Evolutionary conservation across 2,888 invertebrate species (phyloP), one percentile per base, ranked within the genome.

Genomic region (Leptopterna dolabrata): DNA sequence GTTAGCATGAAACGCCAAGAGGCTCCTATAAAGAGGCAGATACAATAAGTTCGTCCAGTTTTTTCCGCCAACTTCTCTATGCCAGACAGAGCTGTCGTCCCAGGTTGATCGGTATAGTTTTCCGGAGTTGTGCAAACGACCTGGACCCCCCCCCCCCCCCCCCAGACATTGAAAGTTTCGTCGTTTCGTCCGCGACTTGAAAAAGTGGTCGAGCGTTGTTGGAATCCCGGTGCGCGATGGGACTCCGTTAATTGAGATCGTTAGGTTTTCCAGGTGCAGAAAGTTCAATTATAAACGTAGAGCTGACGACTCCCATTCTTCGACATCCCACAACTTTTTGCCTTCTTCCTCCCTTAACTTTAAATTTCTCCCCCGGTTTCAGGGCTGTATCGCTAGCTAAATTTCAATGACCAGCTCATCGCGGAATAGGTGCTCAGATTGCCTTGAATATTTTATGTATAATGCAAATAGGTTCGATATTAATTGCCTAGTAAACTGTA

Each of bases 171-270:
- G 13, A 63, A 63, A 63, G 51, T 51, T 51, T n/a, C 13, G 51
- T 51, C 14, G 16, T n/a, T 45, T 51, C n/a, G n/a, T n/a, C 63
- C 63, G 7, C 19, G 63, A 63, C 24, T 24, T 63, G 63, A 63
- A 63, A 63, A 63, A 63, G 24, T 24, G 63, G 63, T 24, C 63
- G 24, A 63, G 63, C 63, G 16, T 36, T 36, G 78, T 24, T 45
- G 24, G 55, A 24, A 81, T 81, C 51, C 55, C 81, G 16, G 81
- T 47, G 81, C 81, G 81, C 55, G 55, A 81, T 51, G 73, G 55
- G 81, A 55, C 81, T 27, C 27, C 81, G 55, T 81, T 81, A 81
- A 81, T 81, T 81, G 81, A 81, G 51, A 81, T 81, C 81, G 45
- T 81, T 51, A 81, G 47, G 55, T 81, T 81, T 81, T 63, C 78